Evolutionary conservation across 2,113 vertebrate genomes (phyloP), one percentile per base, ranked within the genome.

Genomic region (Charadrius vociferus): DNA sequence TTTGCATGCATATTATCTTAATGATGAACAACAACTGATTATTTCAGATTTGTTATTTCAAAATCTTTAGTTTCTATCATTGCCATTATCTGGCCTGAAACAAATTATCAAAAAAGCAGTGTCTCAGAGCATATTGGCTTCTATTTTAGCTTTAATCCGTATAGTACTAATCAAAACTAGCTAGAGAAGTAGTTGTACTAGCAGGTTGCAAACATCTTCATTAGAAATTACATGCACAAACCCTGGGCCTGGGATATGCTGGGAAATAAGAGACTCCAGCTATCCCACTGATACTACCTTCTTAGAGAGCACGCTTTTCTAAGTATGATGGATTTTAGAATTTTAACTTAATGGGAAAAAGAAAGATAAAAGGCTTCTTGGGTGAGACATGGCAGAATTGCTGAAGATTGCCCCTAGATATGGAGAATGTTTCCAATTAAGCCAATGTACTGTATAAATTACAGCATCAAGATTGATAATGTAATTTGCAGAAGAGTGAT

Each of bases 261-360:
- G 79, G 41, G 45, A 92, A 80, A 61, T 61, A 22, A 30, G 41
- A 50, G 49, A 62, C 34, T 91, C 19, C n/a, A 41, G 65, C 26
- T 47, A 5, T 67, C 30, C 32, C 58, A 68, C 27, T 52, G 45
- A 12, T 0, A 7, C 37, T 0, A 8, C 37, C 24, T 85, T 65
- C 34, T 26, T 65, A 34, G 24, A 62, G 50, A 65, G n/a, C 26
- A 89, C 2, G 1, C 36, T 86, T 52, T 39, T 30, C 30, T 39
- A 26, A 80, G 39, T 34, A 10, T 65, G 26, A 36, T 77, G 32
- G 4, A 0, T 5, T 55, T 61, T 70, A 50, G 58, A 10, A 77
- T 86, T 91, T 75, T 75, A 71, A 62, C 19, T 61, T 82, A 71
- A 56, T 39, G 71, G 50, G 20, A 24, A 68, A 66, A 94, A 43